Evolutionary conservation across 2,888 invertebrate genomes (phyloP).

Genomic region (Agriopis aurantiaria): DNA sequence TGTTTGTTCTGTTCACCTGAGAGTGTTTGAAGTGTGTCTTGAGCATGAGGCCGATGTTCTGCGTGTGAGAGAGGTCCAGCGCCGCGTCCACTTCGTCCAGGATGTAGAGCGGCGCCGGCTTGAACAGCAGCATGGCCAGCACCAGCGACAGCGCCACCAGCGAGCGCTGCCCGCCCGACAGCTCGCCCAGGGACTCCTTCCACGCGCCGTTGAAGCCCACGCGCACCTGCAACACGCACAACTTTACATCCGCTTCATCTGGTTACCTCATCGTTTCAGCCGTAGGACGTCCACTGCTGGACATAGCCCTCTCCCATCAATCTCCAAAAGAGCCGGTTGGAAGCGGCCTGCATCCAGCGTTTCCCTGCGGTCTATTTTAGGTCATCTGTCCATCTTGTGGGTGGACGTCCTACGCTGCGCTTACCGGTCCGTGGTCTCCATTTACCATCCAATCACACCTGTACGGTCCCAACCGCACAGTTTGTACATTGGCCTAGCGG

Average conservation of each 20-base stretch:
- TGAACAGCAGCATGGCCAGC: constrained; percentile 97
- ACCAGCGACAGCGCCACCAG: constrained; percentile 98
- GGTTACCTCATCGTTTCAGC: no score
- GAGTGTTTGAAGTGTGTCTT: constrained; percentile 75
- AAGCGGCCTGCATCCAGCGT: no score
- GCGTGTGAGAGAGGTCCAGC: constrained; percentile 98
- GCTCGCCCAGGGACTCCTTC: constrained; percentile 98
- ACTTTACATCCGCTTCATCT: background rate
- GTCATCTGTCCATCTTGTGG: no score
- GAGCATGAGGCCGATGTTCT: constrained; percentile 98
- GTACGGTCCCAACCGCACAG: no score
- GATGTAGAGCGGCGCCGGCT: constrained; percentile 99
- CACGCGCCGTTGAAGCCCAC: constrained; percentile 97
- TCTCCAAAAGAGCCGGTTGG: no score
- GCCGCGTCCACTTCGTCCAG: constrained; percentile 99
- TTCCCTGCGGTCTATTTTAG: no score
- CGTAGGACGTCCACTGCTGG: no score
- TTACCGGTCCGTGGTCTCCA: no score
- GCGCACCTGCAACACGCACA: constrained; percentile 60
- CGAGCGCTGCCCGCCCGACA: constrained; percentile 98
- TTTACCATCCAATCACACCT: no score
- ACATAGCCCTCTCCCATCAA: no score
- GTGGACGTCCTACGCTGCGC: no score
- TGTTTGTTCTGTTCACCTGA: constrained; percentile 87
- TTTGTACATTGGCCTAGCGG: no score